These are phyloP conservation scores for Andrena fulva DNA, from an alignment of 2,888 invertebrate species.

Conservation along the genomic window DNA sequence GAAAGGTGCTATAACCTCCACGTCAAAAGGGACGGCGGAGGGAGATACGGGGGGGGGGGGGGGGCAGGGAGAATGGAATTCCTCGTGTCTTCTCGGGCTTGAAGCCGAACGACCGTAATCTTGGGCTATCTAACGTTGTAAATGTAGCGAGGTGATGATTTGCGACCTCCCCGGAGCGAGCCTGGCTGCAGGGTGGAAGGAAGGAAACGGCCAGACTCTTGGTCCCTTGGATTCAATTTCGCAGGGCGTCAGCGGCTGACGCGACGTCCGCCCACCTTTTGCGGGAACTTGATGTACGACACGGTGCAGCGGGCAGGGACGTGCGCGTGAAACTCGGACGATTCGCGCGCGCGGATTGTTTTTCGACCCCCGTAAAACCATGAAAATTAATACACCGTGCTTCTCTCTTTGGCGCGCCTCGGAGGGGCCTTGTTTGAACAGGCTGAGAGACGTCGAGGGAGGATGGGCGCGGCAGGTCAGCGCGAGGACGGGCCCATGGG, in stretches of 20 bases:
- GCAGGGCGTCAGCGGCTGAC: slow-evolving; percentile 83
- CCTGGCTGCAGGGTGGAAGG: slow-evolving; percentile 55
- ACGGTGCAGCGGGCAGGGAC: slow-evolving; percentile 61
- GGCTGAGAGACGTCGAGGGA: neutral
- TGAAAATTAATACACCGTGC: slow-evolving; percentile 11
- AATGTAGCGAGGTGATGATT: slow-evolving; percentile 83
- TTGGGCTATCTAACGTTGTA: slow-evolving; percentile 83
- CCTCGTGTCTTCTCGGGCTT: slow-evolving; percentile 54
- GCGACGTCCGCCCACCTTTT: slow-evolving; percentile 83
- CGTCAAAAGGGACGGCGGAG: neutral
- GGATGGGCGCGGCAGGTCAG: neutral
- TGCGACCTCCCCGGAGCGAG: slow-evolving; percentile 81
- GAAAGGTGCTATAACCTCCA: slow-evolving; percentile 46
- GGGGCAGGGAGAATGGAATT: slow-evolving; percentile 36
- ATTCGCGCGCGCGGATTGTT: slow-evolving; percentile 52
- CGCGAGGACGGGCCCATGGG: neutral
- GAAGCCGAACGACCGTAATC: slow-evolving; percentile 79
- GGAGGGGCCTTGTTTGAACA: slow-evolving; percentile 16
- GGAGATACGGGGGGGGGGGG: neutral
- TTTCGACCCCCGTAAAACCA: slow-evolving; percentile 24
- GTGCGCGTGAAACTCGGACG: slow-evolving; percentile 48
- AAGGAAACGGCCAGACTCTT: slow-evolving; percentile 57
- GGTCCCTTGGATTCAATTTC: slow-evolving; percentile 84
- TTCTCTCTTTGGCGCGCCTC: slow-evolving; percentile 11
- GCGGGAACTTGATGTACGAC: slow-evolving; percentile 79